Base-by-base conservation (phyloP, 2,113 vertebrate genomes). In the Alouatta palliata region DNA sequence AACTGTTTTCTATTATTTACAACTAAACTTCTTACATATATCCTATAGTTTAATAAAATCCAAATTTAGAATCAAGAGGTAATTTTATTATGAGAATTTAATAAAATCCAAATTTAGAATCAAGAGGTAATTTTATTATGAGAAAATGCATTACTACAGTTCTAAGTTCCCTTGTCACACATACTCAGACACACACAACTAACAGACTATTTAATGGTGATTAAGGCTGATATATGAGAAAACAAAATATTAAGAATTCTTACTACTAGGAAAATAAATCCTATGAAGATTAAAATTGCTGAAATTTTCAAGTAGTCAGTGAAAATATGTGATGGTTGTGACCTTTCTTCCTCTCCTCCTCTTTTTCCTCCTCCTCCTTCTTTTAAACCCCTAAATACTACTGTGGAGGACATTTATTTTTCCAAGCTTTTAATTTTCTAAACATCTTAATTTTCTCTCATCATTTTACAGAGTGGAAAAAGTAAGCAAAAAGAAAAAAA, bases 61-160 rank as follows among this genome's bases (percentile, higher is more conserved):
- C 23, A 75, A 30, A 37, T 75, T 95, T 90, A 66, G 27, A 89
- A 76, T 71, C 16, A 90, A 92, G 49, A 52, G 9, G 17, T 43
- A 83, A 86, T 90, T 94, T 17, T 79, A 61, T 71, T 68, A 75
- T 75, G 37, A 95, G 43, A 71, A 81, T 58, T 87, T 87, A 82
- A 79, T 68, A 70, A 92, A 76, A 77, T 68, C 17, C 23, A 75
- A 30, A 37, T 75, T 95, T 90, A 66, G 27, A 89, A 76, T 71
- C 16, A 90, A 92, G 49, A 52, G 9, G 17, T 43, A 83, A 86
- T 90, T 94, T 17, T 79, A 61, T 71, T 68, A 75, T 75, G 37
- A 95, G 43, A 71, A 81, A 81, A 90, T 47, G 3, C 71, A 77
- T 47, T 82, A 40, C 5, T 37, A 32, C 9, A 75, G 68, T 66